These are phyloP conservation scores for Harpagoxenus sublaevis DNA, from an alignment of 2,888 invertebrate species.

Conservation along the genomic window DNA sequence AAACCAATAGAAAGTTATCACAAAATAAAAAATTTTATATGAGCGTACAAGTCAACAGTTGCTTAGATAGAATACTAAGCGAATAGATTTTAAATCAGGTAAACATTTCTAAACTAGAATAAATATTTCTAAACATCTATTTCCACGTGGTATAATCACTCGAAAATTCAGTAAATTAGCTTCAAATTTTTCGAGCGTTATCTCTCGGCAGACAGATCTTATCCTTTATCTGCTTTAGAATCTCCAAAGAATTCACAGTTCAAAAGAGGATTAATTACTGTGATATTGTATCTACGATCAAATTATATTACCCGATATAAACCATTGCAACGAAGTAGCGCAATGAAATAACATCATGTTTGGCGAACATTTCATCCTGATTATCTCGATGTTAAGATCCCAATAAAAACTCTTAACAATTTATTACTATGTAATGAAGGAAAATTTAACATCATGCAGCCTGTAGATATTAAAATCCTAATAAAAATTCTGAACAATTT, in stretches of 20 bases:
- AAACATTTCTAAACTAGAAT: background rate
- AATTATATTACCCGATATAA: background rate
- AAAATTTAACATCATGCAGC: background rate
- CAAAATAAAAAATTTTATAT: background rate
- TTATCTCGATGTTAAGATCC: background rate
- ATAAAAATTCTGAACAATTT: background rate
- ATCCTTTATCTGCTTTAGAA: background rate
- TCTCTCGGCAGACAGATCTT: background rate
- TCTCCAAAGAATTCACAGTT: constrained; percentile 10
- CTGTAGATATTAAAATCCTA: background rate
- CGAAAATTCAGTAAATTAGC: background rate
- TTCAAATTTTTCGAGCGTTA: background rate
- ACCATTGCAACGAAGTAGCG: background rate
- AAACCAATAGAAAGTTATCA: background rate
- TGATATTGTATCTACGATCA: constrained; percentile 16
- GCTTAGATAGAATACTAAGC: background rate
- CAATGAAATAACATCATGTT: constrained; percentile 1
- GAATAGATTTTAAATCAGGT: background rate
- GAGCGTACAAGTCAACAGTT: background rate
- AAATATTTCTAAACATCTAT: background rate
- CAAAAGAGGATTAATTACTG: constrained; percentile 12
- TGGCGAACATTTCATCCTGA: background rate
- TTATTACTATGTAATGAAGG: background rate
- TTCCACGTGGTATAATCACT: background rate
- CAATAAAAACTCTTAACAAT: background rate